phyloP scores from a whole-genome alignment of 2,113 vertebrate genomes.

The Nyctibius bracteatus region DNA sequence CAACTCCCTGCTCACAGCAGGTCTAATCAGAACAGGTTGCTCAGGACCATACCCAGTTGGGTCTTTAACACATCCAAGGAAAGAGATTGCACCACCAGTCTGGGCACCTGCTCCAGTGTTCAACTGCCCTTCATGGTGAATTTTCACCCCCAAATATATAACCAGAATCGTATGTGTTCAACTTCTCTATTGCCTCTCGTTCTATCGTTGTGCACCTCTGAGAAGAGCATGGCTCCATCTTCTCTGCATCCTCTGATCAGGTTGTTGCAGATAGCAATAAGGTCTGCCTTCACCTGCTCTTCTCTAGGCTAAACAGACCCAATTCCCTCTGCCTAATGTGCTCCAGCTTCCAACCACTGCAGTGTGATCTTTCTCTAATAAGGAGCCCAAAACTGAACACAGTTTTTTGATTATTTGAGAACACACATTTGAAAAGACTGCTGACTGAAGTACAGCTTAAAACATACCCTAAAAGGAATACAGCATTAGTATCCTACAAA shows the following conservation, averaged over 20 bases:
- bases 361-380: accelerated
- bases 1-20: not conserved
- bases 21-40: not conserved
- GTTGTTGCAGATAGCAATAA: accelerated
- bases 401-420: not conserved
- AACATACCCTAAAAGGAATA: not conserved
- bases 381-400: not conserved
- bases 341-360: not conserved
- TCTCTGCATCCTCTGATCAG: not conserved
- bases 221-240: not conserved
- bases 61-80: not conserved
- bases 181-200: not conserved
- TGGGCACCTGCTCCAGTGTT: not conserved
- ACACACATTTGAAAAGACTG: not conserved
- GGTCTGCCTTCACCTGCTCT: not conserved
- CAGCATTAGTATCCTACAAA: not conserved
- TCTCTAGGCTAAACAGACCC: not conserved
- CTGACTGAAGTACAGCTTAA: not conserved
- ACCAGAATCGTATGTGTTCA: not conserved
- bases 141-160: not conserved
- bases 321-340: not conserved
- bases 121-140: not conserved
- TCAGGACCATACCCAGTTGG: not conserved
- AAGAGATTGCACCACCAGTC: not conserved
- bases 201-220: not conserved